phyloP scores from a whole-genome alignment of 2,797 vertebrate species.

The Danionella dracula region DNA sequence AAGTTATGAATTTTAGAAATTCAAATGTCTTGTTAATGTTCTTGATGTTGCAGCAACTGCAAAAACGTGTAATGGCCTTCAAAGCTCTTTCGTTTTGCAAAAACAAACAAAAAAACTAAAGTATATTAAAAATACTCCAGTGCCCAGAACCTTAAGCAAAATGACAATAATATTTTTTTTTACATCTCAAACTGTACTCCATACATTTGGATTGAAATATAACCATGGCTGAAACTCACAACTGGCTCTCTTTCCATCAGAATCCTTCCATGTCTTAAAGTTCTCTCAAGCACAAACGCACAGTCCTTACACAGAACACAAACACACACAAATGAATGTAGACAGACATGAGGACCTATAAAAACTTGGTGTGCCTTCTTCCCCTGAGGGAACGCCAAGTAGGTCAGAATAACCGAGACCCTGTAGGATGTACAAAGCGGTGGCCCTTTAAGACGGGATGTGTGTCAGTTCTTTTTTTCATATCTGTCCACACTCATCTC shows the following conservation, averaged over 20 bases:
- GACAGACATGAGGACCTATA: slow-evolving; percentile 31
- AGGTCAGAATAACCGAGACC: slow-evolving; percentile 51
- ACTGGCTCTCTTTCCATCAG: background rate
- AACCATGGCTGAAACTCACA: too few relatives aligned
- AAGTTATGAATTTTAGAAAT: too few relatives aligned
- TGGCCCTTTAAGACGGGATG: slow-evolving; percentile 6
- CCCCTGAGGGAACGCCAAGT: slow-evolving; percentile 46
- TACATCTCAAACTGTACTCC: too few relatives aligned
- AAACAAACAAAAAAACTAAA: too few relatives aligned
- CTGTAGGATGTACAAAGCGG: slow-evolving; percentile 40
- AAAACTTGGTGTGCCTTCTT: slow-evolving; percentile 29
- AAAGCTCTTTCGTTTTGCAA: too few relatives aligned
- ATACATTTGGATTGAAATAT: too few relatives aligned
- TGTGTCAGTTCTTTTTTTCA: slow-evolving; percentile 19
- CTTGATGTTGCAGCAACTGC: too few relatives aligned
- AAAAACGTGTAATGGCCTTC: too few relatives aligned
- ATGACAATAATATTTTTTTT: too few relatives aligned
- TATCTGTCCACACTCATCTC: background rate
- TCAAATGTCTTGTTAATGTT: too few relatives aligned
- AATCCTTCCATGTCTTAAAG: background rate
- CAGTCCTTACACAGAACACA: background rate
- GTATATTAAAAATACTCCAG: too few relatives aligned
- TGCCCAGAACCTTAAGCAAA: too few relatives aligned
- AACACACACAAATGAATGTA: slow-evolving; percentile 21
- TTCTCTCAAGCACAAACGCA: background rate